phyloP scores from a whole-genome alignment of 2,797 vertebrate species.

The Garrulus glandarius region DNA sequence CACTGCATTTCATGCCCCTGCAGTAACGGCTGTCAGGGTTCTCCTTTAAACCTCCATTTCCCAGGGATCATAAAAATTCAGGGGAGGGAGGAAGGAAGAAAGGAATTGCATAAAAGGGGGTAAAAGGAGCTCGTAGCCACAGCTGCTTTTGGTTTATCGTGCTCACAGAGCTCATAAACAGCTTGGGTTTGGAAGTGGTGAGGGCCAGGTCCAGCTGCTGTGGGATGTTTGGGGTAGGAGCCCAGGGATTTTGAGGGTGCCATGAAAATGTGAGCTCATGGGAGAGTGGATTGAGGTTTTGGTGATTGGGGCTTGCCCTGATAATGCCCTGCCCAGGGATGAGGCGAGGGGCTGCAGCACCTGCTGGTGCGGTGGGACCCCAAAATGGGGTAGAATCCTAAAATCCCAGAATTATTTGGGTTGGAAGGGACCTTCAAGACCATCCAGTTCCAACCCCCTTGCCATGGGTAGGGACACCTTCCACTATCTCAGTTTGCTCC shows the following conservation, averaged over 20 bases:
- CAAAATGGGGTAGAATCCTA: background rate
- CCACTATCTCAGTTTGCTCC: background rate
- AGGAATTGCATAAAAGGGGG: background rate
- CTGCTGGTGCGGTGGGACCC: background rate
- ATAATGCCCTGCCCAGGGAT: background rate
- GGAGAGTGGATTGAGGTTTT: background rate
- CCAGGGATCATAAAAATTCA: background rate
- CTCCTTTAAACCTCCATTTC: background rate
- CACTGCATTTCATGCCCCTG: background rate
- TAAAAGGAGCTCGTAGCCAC: background rate
- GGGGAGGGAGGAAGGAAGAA: background rate
- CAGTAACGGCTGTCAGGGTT: background rate
- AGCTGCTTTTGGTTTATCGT: conserved; percentile 17
- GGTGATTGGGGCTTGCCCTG: fast-evolving
- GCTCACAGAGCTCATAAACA: conserved; percentile 5
- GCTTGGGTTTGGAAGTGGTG: background rate
- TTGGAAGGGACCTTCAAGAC: background rate
- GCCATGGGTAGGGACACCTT: fast-evolving
- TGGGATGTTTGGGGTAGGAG: background rate
- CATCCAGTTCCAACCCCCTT: background rate
- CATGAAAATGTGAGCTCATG: fast-evolving
- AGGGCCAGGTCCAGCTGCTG: background rate
- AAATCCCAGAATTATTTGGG: background rate
- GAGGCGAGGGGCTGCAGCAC: background rate
- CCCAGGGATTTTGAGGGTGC: background rate